Conservation (phyloP, 2,888 invertebrate species). For the Eupithecia exiguata region DNA sequence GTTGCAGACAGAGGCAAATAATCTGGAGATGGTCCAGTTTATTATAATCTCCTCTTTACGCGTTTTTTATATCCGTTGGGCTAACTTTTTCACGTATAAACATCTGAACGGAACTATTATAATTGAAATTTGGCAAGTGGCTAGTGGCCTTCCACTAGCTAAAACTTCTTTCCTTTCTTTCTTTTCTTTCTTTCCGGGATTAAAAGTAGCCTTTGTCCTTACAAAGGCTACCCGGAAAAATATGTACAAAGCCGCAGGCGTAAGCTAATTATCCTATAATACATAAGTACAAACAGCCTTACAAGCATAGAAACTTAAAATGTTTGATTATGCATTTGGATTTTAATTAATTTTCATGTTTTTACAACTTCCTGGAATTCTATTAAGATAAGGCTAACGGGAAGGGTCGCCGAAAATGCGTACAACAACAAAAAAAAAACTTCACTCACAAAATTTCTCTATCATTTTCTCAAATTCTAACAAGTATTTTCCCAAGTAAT, state of each 20-base stretch:
- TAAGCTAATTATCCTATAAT: not conserved
- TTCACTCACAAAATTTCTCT: not conserved
- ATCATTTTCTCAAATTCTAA: constrained; percentile 16
- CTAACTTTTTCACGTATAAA: too few species aligned
- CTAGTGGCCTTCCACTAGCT: too few species aligned
- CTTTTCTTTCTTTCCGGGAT: too few species aligned
- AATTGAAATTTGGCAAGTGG: too few species aligned
- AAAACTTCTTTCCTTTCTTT: too few species aligned
- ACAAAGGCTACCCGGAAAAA: not conserved
- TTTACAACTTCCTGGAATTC: not conserved
- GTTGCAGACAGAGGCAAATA: not conserved
- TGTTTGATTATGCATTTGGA: not conserved
- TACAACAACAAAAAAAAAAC: not conserved
- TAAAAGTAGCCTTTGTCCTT: too few species aligned
- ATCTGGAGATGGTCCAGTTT: too few species aligned
- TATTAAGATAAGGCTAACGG: not conserved
- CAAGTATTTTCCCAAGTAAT: constrained; percentile 7
- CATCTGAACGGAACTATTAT: too few species aligned
- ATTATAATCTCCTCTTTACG: too few species aligned
- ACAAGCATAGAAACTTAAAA: not conserved
- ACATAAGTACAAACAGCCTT: not conserved
- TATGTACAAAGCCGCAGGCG: not conserved
- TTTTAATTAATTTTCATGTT: not conserved
- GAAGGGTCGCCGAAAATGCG: not conserved
- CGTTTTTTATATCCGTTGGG: too few species aligned